These are phyloP conservation scores for Coturnix japonica DNA, from an alignment of 2,113 vertebrate genomes.

Conservation along the genomic window DNA sequence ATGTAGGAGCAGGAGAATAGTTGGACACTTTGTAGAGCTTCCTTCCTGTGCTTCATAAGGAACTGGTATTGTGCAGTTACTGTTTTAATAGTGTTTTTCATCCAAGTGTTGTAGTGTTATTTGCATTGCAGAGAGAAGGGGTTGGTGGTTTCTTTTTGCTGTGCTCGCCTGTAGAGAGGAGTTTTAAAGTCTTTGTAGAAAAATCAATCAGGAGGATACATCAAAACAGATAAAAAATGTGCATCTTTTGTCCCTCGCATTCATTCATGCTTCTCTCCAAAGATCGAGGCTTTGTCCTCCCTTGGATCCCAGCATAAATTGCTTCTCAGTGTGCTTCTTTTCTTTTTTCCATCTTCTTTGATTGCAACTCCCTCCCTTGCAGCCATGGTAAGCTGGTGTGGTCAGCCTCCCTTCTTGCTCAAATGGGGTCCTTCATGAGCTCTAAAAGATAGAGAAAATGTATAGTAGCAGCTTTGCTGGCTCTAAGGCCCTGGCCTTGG, in stretches of 20 bases:
- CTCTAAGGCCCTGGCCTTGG: neutral
- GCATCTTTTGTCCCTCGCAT: neutral
- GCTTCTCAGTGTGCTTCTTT: fast-evolving
- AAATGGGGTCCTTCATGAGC: fast-evolving
- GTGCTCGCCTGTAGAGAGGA: neutral
- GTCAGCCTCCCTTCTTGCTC: neutral
- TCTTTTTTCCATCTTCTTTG: neutral
- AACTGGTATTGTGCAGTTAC: neutral
- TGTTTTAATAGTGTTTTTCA: neutral
- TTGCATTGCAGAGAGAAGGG: neutral
- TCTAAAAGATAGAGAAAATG: neutral
- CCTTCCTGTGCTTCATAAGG: neutral
- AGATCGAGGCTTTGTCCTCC: neutral
- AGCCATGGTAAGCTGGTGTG: fast-evolving
- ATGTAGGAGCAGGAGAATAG: neutral
- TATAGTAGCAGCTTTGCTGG: neutral
- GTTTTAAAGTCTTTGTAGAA: neutral
- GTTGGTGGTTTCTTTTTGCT: too few relatives aligned
- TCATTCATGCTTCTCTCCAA: fast-evolving
- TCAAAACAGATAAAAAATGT: neutral
- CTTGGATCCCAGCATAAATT: neutral
- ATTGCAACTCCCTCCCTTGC: fast-evolving
- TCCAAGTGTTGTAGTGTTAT: neutral
- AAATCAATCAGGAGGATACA: neutral
- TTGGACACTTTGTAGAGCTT: neutral